Conservation (phyloP, 1,140 invertebrate species). For the Nephotettix cincticeps region DNA sequence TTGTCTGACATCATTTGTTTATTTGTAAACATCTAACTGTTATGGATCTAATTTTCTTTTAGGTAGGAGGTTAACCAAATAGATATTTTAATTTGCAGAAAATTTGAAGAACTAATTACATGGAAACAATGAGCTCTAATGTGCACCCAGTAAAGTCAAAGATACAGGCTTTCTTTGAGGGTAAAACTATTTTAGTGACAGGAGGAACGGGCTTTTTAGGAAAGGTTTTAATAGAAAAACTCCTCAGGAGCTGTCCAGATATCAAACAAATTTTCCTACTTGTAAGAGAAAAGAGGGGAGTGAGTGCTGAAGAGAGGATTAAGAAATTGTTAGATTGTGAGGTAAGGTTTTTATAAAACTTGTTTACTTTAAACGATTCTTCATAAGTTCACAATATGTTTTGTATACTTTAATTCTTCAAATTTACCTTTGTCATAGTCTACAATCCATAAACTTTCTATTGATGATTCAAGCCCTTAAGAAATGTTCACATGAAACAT, state of each 20-base stretch:
- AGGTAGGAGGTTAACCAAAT: too few species aligned
- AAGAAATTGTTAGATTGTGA: not conserved
- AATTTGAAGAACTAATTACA: not conserved
- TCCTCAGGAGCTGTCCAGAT: conserved; percentile 57
- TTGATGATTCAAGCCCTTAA: too few species aligned
- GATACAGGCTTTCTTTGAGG: conserved; percentile 47
- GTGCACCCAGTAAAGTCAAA: not conserved
- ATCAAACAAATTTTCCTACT: not conserved
- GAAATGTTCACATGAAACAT: too few species aligned
- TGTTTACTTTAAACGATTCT: not conserved
- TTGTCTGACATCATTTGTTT: too few species aligned
- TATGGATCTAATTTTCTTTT: too few species aligned
- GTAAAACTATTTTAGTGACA: conserved; percentile 51
- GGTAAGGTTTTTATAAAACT: not conserved
- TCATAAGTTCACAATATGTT: not conserved
- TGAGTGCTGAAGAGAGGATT: not conserved
- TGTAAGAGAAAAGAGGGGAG: not conserved
- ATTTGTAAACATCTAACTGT: too few species aligned
- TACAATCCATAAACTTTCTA: too few species aligned
- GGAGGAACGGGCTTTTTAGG: conserved; percentile 74
- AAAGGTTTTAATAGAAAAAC: conserved; percentile 79
- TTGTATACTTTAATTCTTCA: not conserved
- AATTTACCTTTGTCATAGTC: not conserved
- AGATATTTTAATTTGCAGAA: not conserved
- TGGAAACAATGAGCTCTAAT: not conserved